Percentiles rank a stretch among this genome's conserved stretches.
These are phyloP conservation scores for Corvus cornix DNA, from an alignment of 2,113 vertebrate genomes.

Conservation along the genomic window DNA sequence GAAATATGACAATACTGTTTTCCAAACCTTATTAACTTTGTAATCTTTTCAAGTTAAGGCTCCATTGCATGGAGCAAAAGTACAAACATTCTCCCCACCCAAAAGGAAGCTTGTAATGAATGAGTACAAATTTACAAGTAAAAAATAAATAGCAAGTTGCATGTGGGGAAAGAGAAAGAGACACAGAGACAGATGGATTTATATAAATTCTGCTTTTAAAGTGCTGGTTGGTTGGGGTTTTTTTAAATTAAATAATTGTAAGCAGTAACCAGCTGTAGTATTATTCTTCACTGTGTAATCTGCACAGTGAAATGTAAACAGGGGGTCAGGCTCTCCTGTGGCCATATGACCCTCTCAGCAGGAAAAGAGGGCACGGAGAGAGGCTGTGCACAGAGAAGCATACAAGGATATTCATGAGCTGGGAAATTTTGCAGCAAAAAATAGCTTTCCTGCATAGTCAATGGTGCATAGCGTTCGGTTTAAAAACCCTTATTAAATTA, in stretches of 20 bases:
- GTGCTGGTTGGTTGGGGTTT: neutral
- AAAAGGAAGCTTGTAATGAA: neutral
- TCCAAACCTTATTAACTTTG: neutral
- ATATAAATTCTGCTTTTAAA: slow-evolving; percentile 35
- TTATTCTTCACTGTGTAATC: slow-evolving; percentile 39
- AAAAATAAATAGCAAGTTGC: neutral
- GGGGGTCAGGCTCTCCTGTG: slow-evolving; percentile 26
- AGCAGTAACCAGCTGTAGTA: slow-evolving; percentile 1
- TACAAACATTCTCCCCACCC: neutral
- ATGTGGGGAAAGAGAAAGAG: neutral
- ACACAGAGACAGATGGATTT: neutral
- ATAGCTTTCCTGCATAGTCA: slow-evolving; percentile 45
- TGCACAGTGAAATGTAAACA: slow-evolving; percentile 47
- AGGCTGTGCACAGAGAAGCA: slow-evolving; percentile 10
- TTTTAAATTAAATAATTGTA: slow-evolving; percentile 27
- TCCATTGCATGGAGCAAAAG: neutral
- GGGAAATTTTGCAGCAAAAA: slow-evolving; percentile 40
- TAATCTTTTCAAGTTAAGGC: neutral
- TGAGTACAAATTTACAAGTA: neutral
- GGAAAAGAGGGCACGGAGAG: slow-evolving; percentile 11
- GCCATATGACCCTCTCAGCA: slow-evolving; percentile 45
- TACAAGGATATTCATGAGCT: slow-evolving; percentile 30
- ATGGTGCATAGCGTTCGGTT: slow-evolving; percentile 55
- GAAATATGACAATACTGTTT: neutral
- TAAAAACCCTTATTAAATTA: slow-evolving; percentile 64